Evolutionary conservation across 2,113 vertebrate species (phyloP).

Genomic region (Chamaetylas fuelleborni): DNA sequence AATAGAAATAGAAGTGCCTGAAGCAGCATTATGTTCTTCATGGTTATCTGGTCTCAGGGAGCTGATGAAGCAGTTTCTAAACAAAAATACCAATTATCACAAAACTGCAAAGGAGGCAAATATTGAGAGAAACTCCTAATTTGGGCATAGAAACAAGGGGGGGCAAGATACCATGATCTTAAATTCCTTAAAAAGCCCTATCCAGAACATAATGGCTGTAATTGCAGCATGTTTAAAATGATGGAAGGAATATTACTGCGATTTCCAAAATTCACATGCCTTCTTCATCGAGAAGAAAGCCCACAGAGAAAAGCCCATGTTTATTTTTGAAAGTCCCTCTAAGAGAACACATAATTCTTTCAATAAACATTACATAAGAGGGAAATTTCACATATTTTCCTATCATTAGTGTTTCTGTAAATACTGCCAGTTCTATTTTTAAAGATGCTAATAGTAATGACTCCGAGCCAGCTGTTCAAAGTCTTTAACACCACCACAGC

Average conservation of each 20-base stretch:
- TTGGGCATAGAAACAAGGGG: not conserved
- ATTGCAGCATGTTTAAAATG: not conserved
- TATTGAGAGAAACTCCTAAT: not conserved
- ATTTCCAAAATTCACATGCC: not conserved
- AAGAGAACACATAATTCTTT: not conserved
- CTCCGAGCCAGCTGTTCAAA: not conserved
- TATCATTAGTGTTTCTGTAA: not conserved
- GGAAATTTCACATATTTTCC: not conserved
- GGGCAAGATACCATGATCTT: not conserved
- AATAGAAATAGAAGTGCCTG: not conserved
- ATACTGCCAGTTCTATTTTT: slow-evolving; percentile 7
- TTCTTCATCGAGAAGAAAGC: not conserved
- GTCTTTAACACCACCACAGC: not conserved
- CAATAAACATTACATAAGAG: slow-evolving; percentile 18
- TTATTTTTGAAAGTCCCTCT: slow-evolving; percentile 7
- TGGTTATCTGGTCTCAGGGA: not conserved
- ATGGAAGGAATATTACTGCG: not conserved
- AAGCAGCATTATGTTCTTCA: not conserved
- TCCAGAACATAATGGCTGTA: not conserved
- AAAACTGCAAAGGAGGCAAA: not conserved
- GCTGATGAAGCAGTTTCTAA: not conserved
- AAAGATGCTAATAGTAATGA: not conserved
- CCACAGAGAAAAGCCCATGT: not conserved
- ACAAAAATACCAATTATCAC: not conserved
- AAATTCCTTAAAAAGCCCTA: not conserved